Base-by-base conservation (phyloP, 2,888 invertebrate genomes). In the Rhagophthalmus giganteus region DNA sequence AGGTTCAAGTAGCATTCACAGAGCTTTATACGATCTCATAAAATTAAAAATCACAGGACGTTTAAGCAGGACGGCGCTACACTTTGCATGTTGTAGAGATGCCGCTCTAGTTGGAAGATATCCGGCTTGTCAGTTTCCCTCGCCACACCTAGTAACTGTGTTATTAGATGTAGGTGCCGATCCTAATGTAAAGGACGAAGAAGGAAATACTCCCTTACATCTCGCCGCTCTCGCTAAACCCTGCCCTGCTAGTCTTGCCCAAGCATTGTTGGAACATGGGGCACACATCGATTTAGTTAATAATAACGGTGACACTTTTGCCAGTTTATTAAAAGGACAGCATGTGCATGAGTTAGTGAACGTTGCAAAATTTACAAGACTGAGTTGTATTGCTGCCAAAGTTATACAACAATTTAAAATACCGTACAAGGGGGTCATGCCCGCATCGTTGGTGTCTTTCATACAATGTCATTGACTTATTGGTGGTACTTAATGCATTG, bases 151-250 rank as follows among this genome's bases (percentile, higher is more conserved):
- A 58, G 87, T 90, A 3, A 81, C 83, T 63, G 84, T 67, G 27
- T 77, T 94, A 67, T 76, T 93, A 55, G 82, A 85, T 59, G 90
- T 90, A 13, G 95, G 94, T 7, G 92, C 93, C 0, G 81, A 87
- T 74, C 86, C 89, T 1, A 87, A 87, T 74, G 86, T 86, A 0
- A 74, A 82, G 1, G 95, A 96, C 74, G 84, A 85, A 40, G 85
- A 85, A 46, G 91, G 90, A 11, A 93, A 94, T 76, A 93, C 93
- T 11, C 88, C 94, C 7, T 80, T 96, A 37, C 95, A 95, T 72
- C 79, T 94, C 52, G 87, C 88, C 0, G 90, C 90, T 54, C 82
- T 86, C 73, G 84, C 86, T 48, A 74, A 78, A 58, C 87, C 87
- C 0, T 87, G 87, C 64, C 85, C 87, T 0, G 77, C 83, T 1